Evolutionary conservation across 2,888 invertebrate species (phyloP), one percentile per base, ranked within the genome.

Genomic region (Periphyllus acericola): DNA sequence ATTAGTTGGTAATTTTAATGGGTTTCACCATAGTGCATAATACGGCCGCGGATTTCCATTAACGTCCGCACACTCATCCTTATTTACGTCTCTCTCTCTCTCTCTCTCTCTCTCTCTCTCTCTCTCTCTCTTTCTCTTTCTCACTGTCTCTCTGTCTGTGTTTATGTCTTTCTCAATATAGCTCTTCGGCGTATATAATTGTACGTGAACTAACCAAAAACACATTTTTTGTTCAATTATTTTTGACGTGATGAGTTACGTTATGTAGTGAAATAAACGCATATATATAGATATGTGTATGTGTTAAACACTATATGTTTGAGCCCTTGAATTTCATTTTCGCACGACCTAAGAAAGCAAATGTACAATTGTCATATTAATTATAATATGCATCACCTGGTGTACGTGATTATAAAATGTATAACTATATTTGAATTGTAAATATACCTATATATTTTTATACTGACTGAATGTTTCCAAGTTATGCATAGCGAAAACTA

Each of bases 1-100:
- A 86, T 86, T 86, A 86, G 86, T 86, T 86, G 86, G 86, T 86
- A 79, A 86, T 86, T 86, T 79, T 86, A 86, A 86, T 86, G 86
- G 86, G 78, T 86, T 79, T 86, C 52, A 46, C 78, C 86, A 52
- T 68, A n/a, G n/a, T 29, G 36, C 60, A 60, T 83, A 66, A 76
- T 84, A 76, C 85, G 52, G 85, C 78, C 78, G 72, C 36, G 79
- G 34, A 79, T 86, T 72, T 86, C 86, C 79, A 86, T 86, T 86
- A 86, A 72, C 86, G 85, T 68, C 79, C 52, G 46, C 78, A 40
- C 40, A 11, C 40, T 29, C 29, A 4, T 29, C 40, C 36, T 68
- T 11, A 46, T 46, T 66, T 5, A 36, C 66, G 8, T 21, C 9
- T 17, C 14, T 55, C 55, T 34, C 34, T 11, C 55, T 52, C 25